Percentiles rank a stretch among this genome's conserved stretches.
phyloP scores from a whole-genome alignment of 2,113 vertebrate species.

The Chaetodon auriga region DNA sequence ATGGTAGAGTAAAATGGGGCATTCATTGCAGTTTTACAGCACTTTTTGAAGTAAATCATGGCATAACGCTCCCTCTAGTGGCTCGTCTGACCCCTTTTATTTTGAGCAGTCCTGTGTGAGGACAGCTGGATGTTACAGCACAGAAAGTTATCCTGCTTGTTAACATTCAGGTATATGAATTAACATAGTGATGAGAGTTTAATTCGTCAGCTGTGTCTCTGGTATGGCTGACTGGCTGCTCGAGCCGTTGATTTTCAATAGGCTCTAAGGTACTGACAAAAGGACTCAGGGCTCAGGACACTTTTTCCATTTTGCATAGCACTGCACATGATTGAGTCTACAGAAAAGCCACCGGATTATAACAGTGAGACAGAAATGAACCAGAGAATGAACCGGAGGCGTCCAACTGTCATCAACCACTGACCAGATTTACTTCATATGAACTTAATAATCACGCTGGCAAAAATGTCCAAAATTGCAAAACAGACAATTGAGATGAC shows the following conservation, averaged over 20 bases:
- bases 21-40: conserved; percentile 8
- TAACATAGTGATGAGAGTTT: background rate
- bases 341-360: background rate
- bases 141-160: background rate
- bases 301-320: background rate
- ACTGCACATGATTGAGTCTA: background rate
- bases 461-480: background rate
- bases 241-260: background rate
- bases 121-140: background rate
- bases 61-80: conserved; percentile 63
- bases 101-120: background rate
- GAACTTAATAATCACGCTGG: background rate
- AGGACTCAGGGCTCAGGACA: background rate
- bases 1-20: conserved; percentile 16
- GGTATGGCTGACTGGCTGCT: background rate
- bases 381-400: background rate
- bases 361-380: background rate
- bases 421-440: background rate
- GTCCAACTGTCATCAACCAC: background rate
- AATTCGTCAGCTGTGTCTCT: background rate
- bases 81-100: conserved; percentile 20
- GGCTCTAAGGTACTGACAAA: background rate
- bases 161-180: conserved; percentile 3
- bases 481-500: background rate
- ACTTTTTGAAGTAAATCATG: conserved; percentile 20